Conservation (phyloP, 2,113 vertebrate species). For the Cynopterus brachyotis region DNA sequence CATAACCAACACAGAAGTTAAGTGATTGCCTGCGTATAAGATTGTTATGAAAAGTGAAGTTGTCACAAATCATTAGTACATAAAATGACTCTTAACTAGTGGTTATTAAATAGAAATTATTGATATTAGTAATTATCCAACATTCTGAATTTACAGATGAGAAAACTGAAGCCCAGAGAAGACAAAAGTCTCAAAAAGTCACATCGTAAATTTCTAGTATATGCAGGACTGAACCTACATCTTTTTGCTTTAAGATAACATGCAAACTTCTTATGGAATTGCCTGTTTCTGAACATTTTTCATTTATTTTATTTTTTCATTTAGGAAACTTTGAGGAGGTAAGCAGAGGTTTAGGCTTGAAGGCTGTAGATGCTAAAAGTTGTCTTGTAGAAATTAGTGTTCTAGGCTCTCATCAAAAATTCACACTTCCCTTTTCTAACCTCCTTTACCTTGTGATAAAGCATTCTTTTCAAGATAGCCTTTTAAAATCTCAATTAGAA, state of each 20-base stretch:
- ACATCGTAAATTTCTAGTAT: background rate
- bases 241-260: background rate
- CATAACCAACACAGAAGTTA: too few species aligned
- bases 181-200: background rate
- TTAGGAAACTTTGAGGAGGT: background rate
- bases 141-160: background rate
- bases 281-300: background rate
- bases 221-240: too few species aligned
- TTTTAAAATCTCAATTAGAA: conserved; percentile 39
- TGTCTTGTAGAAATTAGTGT: background rate
- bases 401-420: background rate
- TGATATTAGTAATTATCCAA: background rate
- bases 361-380: background rate
- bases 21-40: background rate
- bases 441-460: background rate
- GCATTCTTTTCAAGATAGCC: background rate
- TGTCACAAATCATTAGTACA: background rate
- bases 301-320: background rate
- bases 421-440: background rate
- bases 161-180: background rate
- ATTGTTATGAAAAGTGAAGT: background rate
- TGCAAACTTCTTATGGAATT: background rate
- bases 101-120: background rate
- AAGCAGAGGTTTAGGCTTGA: background rate
- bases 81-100: background rate